Evolutionary conservation across 2,888 invertebrate genomes (phyloP), one percentile per base, ranked within the genome.

Genomic region (Keiferia lycopersicella): DNA sequence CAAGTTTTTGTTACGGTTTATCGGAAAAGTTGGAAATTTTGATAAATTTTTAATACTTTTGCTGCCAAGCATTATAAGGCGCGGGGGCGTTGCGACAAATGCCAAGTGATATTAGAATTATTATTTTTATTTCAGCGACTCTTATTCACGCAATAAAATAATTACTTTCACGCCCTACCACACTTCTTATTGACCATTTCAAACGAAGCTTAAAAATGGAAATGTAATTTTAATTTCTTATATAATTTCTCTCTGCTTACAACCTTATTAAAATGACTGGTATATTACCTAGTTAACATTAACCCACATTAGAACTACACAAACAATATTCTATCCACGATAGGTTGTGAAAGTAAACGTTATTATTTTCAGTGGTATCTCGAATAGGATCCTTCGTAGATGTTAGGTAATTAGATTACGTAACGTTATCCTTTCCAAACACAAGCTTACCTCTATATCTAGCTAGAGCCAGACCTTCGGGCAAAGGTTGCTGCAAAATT

Each of bases 11-110:
- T 41, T 64, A 6, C 30, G 34, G 45, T 53, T 64, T 61, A 61
- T 64, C 61, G 56, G 39, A 30, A 61, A 64, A 64, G 64, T 64
- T 64, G 26, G 6, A n/a, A 48, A 56, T 48, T 57, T 45, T 34
- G 30, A 45, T 64, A 20, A 38, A 64, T 56, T 57, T 61, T 64
- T 61, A 61, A n/a, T 34, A n/a, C 6, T 11, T 41, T 3, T 1
- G 14, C 12, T 10, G 3, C 41, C 12, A 41, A 41, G n/a, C 14
- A 34, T 10, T 34, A 34, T 10, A 34, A 4, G 34, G 10, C 34
- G 6, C 8, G 1, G 34, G 3, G 10, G 10, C 34, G 6, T 34
- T 10, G 34, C 26, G 10, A 34, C 34, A 34, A 34, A 34, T 34
- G 6, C 50, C 4, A 34, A 61, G 34, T 61, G 34, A 14, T 34